Conservation (phyloP, 2,888 invertebrate genomes). For the Zaprionus obscuricornis region DNA sequence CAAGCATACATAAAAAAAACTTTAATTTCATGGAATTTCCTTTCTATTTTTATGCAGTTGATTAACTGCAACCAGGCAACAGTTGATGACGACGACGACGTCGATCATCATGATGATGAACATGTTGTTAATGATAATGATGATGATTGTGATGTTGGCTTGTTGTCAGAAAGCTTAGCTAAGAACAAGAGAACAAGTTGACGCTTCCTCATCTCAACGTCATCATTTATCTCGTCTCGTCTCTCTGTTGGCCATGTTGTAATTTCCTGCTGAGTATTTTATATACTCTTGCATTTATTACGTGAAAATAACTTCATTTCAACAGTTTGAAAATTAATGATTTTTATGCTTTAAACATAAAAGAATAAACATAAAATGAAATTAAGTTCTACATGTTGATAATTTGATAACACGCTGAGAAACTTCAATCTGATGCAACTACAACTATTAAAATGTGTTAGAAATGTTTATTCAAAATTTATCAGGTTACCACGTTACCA, state of each 20-base stretch:
- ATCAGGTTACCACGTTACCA: too few species aligned
- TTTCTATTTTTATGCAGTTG: conserved; percentile 74
- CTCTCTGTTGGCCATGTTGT: conserved; percentile 19
- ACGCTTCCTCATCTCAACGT: neutral
- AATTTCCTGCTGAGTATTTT: conserved; percentile 3
- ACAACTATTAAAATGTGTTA: too few species aligned
- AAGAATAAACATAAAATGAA: too few species aligned
- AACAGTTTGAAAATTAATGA: too few species aligned
- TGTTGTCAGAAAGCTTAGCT: neutral
- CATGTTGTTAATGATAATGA: neutral
- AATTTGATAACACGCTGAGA: too few species aligned
- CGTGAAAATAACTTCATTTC: too few species aligned
- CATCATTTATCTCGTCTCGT: too few species aligned
- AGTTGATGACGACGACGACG: conserved; percentile 47
- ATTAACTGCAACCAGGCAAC: too few species aligned
- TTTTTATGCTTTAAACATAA: too few species aligned
- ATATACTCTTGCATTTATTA: neutral
- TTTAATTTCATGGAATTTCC: conserved; percentile 74
- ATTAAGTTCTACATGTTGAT: too few species aligned
- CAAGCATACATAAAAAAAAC: conserved; percentile 48
- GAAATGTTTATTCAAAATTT: too few species aligned
- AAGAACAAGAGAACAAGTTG: conserved; percentile 23
- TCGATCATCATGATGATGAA: conserved; percentile 7
- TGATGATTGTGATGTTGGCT: neutral
- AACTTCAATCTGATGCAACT: too few species aligned